These are phyloP conservation scores for Patiria miniata DNA, from an alignment of 35 echinoderm and acorn worm genomes.

Conservation along the genomic window DNA sequence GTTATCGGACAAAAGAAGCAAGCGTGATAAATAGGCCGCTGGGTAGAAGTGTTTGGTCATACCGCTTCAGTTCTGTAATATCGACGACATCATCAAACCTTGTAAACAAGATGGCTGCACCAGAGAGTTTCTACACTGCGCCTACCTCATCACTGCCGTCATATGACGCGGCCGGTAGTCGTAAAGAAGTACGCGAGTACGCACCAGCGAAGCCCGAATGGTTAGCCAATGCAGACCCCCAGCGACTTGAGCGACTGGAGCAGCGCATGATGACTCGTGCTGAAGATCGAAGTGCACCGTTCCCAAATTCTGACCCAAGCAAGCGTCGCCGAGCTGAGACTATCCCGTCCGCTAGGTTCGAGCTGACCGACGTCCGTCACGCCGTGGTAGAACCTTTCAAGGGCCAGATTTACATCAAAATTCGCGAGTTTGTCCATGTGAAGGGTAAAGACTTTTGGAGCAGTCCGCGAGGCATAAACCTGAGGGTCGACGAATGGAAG, in stretches of 20 bases:
- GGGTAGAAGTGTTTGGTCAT: too few species aligned
- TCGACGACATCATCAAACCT: too few species aligned
- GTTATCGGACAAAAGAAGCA: too few species aligned
- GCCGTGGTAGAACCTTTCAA: background rate
- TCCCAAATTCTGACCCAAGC: background rate
- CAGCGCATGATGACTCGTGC: background rate
- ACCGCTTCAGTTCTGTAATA: too few species aligned
- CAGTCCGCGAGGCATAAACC: constrained; percentile 22
- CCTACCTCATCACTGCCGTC: too few species aligned
- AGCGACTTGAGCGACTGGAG: background rate
- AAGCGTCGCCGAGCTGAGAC: background rate
- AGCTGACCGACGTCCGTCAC: background rate
- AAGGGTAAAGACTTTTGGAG: background rate
- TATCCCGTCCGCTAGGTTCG: background rate
- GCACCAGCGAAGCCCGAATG: too few species aligned
- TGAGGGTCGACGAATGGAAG: constrained; percentile 8
- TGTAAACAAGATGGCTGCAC: too few species aligned
- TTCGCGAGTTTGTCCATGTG: constrained; percentile 13
- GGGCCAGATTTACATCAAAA: background rate
- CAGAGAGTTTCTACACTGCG: too few species aligned
- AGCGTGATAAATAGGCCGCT: too few species aligned
- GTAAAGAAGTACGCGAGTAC: too few species aligned
- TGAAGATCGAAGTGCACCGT: background rate
- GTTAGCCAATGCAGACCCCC: too few species aligned
- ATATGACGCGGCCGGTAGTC: too few species aligned